Evolutionary conservation across 2,888 invertebrate genomes (phyloP), one percentile per base, ranked within the genome.

Genomic region (Drosophila rubida): DNA sequence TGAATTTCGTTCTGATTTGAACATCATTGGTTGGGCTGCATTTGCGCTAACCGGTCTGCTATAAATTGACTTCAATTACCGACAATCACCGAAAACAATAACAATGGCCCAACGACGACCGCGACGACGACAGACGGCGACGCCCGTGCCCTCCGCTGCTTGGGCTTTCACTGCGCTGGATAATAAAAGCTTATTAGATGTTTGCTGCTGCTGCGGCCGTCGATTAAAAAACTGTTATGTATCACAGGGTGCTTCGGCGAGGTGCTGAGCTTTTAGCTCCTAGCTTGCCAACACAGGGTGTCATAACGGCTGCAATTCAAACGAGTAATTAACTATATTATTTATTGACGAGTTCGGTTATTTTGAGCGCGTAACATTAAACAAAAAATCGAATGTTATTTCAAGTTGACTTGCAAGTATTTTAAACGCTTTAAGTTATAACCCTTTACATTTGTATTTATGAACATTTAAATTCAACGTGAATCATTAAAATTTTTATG

Each of bases 111-210:
- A 19, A 27, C 27, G 13, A 14, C 14, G 14, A 23, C 9, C 25
- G 2, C 54, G 13, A 14, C 35, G 35, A 45, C 16, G 39, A 35
- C 42, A 23, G 8, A 50, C 41, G 32, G 7, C 14, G 32, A 49
- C 64, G 54, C 48, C 62, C 48, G 46, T 32, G 25, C 64, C 62
- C 57, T 50, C 16, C 50, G 54, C 60, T 39, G 39, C 48, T 42
- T 42, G 46, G 46, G 55, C 75, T 67, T 79, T 66, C 37, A 67
- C 68, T 49, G 64, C 44, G 66, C 78, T 84, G 84, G 81, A 81
- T 67, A 78, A 67, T 61, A 63, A 80, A 84, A 84, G 84, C 78
- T 80, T 27, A 50, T 53, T 67, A 53, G 68, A 68, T 72, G 65
- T 61, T 53, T 32, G 32, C 32, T 9, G 27, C 27, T n/a, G 32